Percentiles rank a stretch among this genome's conserved stretches.
phyloP scores from a whole-genome alignment of 1,140 invertebrate species.

The Cherax destructor region DNA sequence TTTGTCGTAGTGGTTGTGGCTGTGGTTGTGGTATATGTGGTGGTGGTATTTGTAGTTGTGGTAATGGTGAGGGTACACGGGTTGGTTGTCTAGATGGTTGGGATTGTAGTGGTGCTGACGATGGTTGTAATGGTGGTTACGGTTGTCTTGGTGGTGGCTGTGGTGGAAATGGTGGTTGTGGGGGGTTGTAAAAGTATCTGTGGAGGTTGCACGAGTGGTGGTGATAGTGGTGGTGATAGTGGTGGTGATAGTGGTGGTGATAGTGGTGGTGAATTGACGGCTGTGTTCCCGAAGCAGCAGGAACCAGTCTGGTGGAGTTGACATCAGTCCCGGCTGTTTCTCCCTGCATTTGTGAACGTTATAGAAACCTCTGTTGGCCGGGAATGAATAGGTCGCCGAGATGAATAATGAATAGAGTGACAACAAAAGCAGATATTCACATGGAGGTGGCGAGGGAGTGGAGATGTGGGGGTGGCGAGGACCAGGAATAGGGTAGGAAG shows the following conservation, averaged over 20 bases:
- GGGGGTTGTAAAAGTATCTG: neutral
- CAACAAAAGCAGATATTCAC: conserved; percentile 57
- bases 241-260: neutral
- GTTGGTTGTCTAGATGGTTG: too few relatives aligned
- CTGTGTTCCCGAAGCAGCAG: too few relatives aligned
- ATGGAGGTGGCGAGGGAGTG: conserved; percentile 22
- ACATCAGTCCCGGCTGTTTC: too few relatives aligned
- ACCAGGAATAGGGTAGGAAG: conserved; percentile 33
- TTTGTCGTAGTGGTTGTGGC: neutral
- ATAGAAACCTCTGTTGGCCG: neutral
- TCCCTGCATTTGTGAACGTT: too few relatives aligned
- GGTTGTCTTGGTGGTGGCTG: too few relatives aligned
- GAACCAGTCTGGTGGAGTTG: too few relatives aligned
- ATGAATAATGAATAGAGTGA: conserved; percentile 65
- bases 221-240: neutral
- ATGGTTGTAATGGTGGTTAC: too few relatives aligned
- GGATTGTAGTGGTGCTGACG: too few relatives aligned
- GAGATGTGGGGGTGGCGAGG: neutral
- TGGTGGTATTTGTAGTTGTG: neutral
- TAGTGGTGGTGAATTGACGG: too few relatives aligned
- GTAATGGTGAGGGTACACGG: neutral
- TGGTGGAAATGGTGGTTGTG: neutral
- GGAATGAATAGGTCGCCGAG: conserved; percentile 44
- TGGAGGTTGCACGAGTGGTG: neutral
- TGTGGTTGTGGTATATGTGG: neutral